Percentiles rank a stretch among this genome's conserved stretches.
These are phyloP conservation scores for Acanthurus lineatus DNA, from an alignment of 2,797 vertebrate species.

Conservation along the genomic window DNA sequence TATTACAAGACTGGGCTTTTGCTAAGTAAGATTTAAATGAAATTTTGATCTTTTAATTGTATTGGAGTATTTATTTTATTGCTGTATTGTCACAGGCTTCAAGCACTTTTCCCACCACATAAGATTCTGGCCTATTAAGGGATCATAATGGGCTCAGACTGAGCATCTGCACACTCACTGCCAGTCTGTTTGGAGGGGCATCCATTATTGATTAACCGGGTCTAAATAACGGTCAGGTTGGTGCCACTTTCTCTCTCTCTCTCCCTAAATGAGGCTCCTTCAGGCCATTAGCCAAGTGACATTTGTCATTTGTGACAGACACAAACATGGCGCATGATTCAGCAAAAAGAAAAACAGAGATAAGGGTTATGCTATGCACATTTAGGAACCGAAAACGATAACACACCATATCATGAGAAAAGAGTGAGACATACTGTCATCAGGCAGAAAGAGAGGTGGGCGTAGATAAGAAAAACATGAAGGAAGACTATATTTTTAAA, in stretches of 20 bases:
- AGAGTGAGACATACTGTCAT: neutral
- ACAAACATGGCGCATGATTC: neutral
- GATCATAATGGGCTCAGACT: neutral
- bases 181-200: neutral
- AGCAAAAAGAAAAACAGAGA: neutral
- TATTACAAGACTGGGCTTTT: neutral
- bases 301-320: slow-evolving; percentile 21
- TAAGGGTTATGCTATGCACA: neutral
- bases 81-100: neutral
- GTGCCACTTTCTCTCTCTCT: slow-evolving; percentile 4
- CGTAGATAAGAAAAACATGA: neutral
- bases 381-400: slow-evolving; percentile 2
- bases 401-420: neutral
- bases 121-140: neutral
- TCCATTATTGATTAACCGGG: slow-evolving; percentile 19
- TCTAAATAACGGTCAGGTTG: neutral
- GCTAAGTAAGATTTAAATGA: neutral
- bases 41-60: neutral
- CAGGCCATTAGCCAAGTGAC: slow-evolving; percentile 3
- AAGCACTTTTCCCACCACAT: neutral
- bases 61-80: neutral
- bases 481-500: neutral
- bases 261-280: neutral
- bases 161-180: neutral
- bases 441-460: neutral